Percentiles rank a stretch among this genome's conserved stretches.
Conservation (phyloP, 2,113 vertebrate genomes). For the Microcebus jonahi region DNA sequence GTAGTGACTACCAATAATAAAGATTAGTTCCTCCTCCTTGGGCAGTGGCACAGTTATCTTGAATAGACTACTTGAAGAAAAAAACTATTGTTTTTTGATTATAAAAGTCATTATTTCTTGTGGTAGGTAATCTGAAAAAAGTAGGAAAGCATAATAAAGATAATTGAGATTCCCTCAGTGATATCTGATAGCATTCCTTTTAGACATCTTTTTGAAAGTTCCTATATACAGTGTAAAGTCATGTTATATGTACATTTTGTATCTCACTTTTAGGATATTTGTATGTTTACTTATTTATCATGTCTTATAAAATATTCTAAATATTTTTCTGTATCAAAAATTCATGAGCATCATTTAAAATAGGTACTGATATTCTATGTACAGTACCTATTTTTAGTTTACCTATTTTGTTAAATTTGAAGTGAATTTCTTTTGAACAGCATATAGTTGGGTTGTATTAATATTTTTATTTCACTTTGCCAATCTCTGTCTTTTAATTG, state of each 20-base stretch:
- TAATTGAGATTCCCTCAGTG: background rate
- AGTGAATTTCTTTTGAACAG: background rate
- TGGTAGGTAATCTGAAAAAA: background rate
- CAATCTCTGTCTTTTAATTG: background rate
- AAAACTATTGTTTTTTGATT: background rate
- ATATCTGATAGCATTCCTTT: slow-evolving; percentile 30
- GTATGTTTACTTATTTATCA: background rate
- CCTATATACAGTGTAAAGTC: background rate
- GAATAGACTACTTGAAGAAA: background rate
- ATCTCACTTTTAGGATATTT: slow-evolving; percentile 13
- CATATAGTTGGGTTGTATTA: background rate
- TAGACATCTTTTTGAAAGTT: slow-evolving; percentile 30
- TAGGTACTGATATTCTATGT: background rate
- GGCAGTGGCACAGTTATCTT: background rate
- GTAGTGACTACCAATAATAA: background rate
- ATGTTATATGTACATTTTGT: background rate
- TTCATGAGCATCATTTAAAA: slow-evolving; percentile 20
- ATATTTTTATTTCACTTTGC: background rate
- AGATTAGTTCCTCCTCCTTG: background rate
- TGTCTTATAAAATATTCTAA: slow-evolving; percentile 7
- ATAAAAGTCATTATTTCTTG: background rate
- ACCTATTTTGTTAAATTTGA: background rate
- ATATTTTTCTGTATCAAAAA: background rate
- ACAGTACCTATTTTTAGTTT: background rate
- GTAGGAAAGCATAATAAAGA: background rate